These are phyloP conservation scores for Andrena praecox DNA, from an alignment of 2,888 invertebrate genomes.

Conservation along the genomic window DNA sequence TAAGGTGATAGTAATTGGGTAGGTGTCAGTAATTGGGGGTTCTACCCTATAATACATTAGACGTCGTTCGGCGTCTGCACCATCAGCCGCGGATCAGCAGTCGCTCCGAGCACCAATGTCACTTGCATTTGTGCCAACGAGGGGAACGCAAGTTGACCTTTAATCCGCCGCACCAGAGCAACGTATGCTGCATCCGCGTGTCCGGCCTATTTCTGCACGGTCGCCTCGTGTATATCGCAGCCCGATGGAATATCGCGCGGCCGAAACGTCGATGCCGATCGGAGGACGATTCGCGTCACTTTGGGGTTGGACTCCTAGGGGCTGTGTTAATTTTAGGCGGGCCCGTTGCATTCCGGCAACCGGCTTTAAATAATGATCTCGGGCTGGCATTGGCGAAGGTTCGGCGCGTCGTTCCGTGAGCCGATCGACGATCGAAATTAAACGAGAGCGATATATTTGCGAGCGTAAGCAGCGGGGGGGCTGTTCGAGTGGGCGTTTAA, in stretches of 20 bases:
- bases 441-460: slow-evolving; percentile 3
- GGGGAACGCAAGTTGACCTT: not conserved
- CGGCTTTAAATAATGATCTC: not conserved
- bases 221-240: not conserved
- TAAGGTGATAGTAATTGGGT: too few species aligned
- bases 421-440: slow-evolving; percentile 10
- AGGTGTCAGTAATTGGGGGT: too few species aligned
- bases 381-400: slow-evolving; percentile 22
- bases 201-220: not conserved
- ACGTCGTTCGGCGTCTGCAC: too few species aligned
- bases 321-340: slow-evolving; percentile 24
- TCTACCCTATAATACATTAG: too few species aligned
- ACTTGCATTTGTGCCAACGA: slow-evolving; percentile 1
- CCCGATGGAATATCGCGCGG: not conserved
- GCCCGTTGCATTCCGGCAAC: not conserved
- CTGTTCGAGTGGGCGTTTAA: not conserved
- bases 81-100: not conserved
- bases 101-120: not conserved
- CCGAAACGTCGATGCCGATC: slow-evolving; percentile 1
- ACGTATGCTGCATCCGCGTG: not conserved
- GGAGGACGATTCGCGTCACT: too few species aligned
- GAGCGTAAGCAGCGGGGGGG: slow-evolving; percentile 1
- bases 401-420: slow-evolving; percentile 12
- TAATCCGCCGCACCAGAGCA: not conserved
- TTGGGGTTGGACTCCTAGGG: too few species aligned